These are phyloP conservation scores for Tachuris rubrigastra DNA, from an alignment of 2,113 vertebrate species.

Conservation along the genomic window DNA sequence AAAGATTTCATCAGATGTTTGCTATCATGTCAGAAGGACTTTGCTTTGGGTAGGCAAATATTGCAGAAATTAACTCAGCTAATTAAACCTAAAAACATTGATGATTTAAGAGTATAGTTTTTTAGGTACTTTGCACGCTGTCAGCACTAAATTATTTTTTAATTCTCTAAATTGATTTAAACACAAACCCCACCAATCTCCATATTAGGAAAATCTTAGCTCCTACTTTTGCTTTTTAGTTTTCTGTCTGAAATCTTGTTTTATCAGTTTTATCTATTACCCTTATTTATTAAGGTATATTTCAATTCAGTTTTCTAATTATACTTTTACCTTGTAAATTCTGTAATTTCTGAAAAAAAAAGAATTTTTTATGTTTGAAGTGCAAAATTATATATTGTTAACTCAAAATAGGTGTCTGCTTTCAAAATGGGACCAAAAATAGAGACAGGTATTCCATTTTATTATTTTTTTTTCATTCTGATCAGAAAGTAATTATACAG, in stretches of 20 bases:
- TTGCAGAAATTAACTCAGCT: neutral
- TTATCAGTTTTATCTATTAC: neutral
- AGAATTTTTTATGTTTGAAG: neutral
- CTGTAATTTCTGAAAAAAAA: neutral
- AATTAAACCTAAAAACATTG: neutral
- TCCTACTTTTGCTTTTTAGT: neutral
- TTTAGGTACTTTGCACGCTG: neutral
- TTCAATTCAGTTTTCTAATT: neutral
- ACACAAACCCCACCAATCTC: neutral
- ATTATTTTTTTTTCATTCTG: neutral
- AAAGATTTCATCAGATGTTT: constrained; percentile 2
- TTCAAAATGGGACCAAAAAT: neutral
- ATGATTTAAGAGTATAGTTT: neutral
- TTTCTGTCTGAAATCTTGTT: neutral
- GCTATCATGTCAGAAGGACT: neutral
- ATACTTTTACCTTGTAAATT: neutral
- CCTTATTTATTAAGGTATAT: neutral
- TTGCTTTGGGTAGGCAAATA: neutral
- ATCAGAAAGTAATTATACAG: neutral
- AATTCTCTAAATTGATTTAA: neutral
- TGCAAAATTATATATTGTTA: neutral
- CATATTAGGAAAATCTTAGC: neutral
- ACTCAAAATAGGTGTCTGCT: neutral
- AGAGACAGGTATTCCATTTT: neutral
- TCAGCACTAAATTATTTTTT: neutral